Evolutionary conservation across 1,140 invertebrate genomes (phyloP), one percentile per base, ranked within the genome.

Genomic region (Aphelenchoides avenae): DNA sequence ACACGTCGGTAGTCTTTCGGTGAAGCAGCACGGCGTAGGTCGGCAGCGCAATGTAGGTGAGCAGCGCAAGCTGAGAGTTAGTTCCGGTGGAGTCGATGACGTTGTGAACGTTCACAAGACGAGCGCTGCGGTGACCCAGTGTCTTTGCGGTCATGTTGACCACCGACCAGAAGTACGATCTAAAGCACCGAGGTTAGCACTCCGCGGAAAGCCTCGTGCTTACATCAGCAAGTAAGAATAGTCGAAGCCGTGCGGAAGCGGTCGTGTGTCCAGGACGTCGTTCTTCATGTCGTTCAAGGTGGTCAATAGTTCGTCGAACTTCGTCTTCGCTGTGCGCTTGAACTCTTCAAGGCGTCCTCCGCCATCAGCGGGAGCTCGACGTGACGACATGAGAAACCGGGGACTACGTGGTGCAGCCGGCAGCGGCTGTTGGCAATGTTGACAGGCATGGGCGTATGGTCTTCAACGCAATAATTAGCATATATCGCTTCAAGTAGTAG

Each of bases 141-240:
- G 49, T 52, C 51, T 54, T 52, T 27, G 51, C 46, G 20, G 53
- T 53, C 51, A 53, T 52, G n/a, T 4, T 20, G 3, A 53, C 13
- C 13, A 57, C 41, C n/a, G 1, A 13, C 51, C 51, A 53, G n/a
- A 53, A n/a, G 43, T 53, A 53, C n/a, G 51, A n/a, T n/a, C 13
- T 50, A 39, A 2, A 39, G 18, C 24, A 18, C 15, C 24, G 18
- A 20, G 18, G 2, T 39, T 18, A 39, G 15, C 15, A 39, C 37
- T n/a, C n/a, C n/a, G n/a, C n/a, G n/a, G n/a, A n/a, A n/a, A 39
- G 37, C 24, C 15, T 18, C 24, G 18, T 39, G 18, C 37, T 39
- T 3, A 3, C 37, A 15, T 15, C 1, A 50, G 39, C 13, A 48
- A 33, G 26, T 50, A 50, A 15, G 30, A 39, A 24, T n/a, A 50